Evolutionary conservation across 2,113 vertebrate species (phyloP), one percentile per base, ranked within the genome.

Genomic region (Ochotona princeps): DNA sequence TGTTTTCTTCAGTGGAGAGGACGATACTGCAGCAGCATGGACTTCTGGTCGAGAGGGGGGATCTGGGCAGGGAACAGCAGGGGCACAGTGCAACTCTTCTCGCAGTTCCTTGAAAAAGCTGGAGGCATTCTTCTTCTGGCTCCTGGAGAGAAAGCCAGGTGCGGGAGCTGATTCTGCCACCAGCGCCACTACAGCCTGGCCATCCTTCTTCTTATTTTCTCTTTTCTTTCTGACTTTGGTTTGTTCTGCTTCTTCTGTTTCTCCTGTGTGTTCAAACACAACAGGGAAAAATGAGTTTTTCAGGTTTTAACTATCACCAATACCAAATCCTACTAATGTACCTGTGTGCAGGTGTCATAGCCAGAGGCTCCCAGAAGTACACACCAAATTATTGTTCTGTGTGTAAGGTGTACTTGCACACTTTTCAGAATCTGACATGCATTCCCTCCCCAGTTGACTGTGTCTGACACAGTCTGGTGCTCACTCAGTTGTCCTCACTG

Each of bases 61-160:
- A 0, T 2, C 26, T 0, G 51, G 9, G 26, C 81, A 10, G 44
- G 44, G 15, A 21, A 11, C 51, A 10, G 66, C 30, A 21, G 74
- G 10, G 7, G 89, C 49, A 28, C 38, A 3, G 17, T 28, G 86
- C 57, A 96, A 70, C 84, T 98, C 97, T 63, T 96, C 95, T 35
- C 78, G 95, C 61, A 98, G 93, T 14, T 93, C 86, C 30, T 81
- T 66, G 83, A 98, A 98, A 90, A 98, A 98, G 82, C 47, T 92
- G 66, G 83, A 89, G 32, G 92, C 26, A 0, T 63, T 93, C 78
- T 95, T 96, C 51, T 66, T 97, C 83, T 94, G 96, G 63, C 84
- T 44, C 92, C 79, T 81, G 2, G 1, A 21, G 0, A 8, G 66
- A 15, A 35, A n/a, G 1, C 73, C 51, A 15, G 73, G 66, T 2